These are phyloP conservation scores for human DNA, from an alignment of 2,113 vertebrate species.

Conservation along the genomic window GRCh38 chr2:143654501-143655000, in stretches of 20 bases:
- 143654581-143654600: neutral
- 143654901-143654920: too few relatives aligned
- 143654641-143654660: neutral
- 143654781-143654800: neutral
- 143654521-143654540: neutral
- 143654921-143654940: too few relatives aligned
- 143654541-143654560: neutral
- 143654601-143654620: neutral
- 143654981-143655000: too few relatives aligned
- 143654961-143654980: too few relatives aligned
- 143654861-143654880: too few relatives aligned
- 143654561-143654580: neutral
- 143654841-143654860: neutral
- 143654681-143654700: neutral
- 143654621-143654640: neutral
- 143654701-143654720: neutral
- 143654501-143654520: neutral
- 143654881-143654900: too few relatives aligned
- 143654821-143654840: neutral
- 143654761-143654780: neutral
- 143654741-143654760: neutral
- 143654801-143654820: neutral
- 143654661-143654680: conserved; percentile 2
- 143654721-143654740: neutral
- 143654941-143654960: too few relatives aligned